Base-by-base conservation (phyloP, 2,888 invertebrate genomes). In the Lathronympha strigana region DNA sequence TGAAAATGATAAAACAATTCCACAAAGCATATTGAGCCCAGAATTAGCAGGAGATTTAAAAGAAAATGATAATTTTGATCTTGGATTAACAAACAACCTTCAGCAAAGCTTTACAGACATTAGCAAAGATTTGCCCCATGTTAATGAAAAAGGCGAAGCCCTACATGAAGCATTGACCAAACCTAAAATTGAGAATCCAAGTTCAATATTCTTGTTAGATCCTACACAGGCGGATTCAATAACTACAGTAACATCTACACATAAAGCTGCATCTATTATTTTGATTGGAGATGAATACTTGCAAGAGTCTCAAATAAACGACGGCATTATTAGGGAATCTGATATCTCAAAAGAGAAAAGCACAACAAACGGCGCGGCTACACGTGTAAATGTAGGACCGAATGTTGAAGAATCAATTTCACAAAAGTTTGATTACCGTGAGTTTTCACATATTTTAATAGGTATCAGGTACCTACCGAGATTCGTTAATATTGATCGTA, bases 351-450 rank as follows among this genome's bases (percentile, higher is more conserved):
- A 36, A 45, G 13, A 53, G 36, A 15, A 63, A 13, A 40, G 58
- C 33, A 36, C 25, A 54, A 58, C 50, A 15, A 43, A 54, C 15
- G 13, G 57, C 25, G n/a, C n/a, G n/a, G n/a, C n/a, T n/a, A n/a
- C n/a, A n/a, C 15, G 21, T 38, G 19, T 33, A 19, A 50, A 63
- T 51, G 28, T 62, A 45, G 53, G 49, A 67, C 36, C 6, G 45
- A 53, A 61, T 61, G 38, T 66, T 9, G 62, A 66, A 36, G 53
- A 51, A 61, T 61, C 55, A 15, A 33, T 49, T 58, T 45, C 69
- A 55, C 61, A 60, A 4, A 79, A 77, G 68, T 69, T 73, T 49
- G 72, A 77, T 62, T 80, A 74, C 50, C 76, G 80, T 80, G 67
- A 73, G 79, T 75, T 53, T 4, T 4, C 0, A 21, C n/a, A 19